A percentile compares a stretch with the other conserved stretches of the same genome.
phyloP scores from a whole-genome alignment of 2,888 invertebrate species.

The Volucella inflata region DNA sequence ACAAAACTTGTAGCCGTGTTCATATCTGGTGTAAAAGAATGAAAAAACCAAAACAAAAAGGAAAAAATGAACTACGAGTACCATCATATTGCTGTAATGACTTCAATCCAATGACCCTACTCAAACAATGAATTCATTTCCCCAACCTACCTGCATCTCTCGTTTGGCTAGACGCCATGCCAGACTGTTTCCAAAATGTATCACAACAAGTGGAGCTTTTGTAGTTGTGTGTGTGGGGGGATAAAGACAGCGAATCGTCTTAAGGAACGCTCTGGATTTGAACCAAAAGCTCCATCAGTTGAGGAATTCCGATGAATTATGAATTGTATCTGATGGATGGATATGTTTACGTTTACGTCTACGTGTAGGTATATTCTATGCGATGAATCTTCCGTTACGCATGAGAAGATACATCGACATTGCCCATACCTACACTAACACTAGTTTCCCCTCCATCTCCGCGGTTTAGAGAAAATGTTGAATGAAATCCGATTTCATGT shows the following conservation, averaged over 20 bases:
- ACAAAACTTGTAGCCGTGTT: background rate
- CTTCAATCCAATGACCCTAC: slow-evolving; percentile 14
- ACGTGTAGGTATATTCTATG: slow-evolving; percentile 18
- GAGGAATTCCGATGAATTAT: slow-evolving; percentile 27
- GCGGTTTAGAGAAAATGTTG: slow-evolving; percentile 46
- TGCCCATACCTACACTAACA: background rate
- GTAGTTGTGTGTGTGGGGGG: background rate
- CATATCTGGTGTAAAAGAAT: slow-evolving; percentile 7
- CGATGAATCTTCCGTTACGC: slow-evolving; percentile 47
- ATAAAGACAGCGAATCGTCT: background rate
- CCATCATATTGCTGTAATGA: background rate
- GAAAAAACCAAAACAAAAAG: slow-evolving; percentile 41
- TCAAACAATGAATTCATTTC: slow-evolving; percentile 10
- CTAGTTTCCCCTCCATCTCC: background rate
- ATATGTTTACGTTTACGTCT: too few species aligned
- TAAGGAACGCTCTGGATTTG: slow-evolving; percentile 16
- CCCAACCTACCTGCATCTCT: background rate
- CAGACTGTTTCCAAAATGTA: background rate
- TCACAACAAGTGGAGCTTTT: slow-evolving; percentile 34
- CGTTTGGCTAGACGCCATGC: background rate
- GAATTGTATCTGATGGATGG: slow-evolving; percentile 20
- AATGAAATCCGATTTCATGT: slow-evolving; percentile 74
- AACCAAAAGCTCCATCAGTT: slow-evolving; percentile 19
- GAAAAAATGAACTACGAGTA: slow-evolving; percentile 23
- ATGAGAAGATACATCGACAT: slow-evolving; percentile 12